Base-by-base conservation (phyloP, 2,113 vertebrate species). In the Vulpes lagopus region DNA sequence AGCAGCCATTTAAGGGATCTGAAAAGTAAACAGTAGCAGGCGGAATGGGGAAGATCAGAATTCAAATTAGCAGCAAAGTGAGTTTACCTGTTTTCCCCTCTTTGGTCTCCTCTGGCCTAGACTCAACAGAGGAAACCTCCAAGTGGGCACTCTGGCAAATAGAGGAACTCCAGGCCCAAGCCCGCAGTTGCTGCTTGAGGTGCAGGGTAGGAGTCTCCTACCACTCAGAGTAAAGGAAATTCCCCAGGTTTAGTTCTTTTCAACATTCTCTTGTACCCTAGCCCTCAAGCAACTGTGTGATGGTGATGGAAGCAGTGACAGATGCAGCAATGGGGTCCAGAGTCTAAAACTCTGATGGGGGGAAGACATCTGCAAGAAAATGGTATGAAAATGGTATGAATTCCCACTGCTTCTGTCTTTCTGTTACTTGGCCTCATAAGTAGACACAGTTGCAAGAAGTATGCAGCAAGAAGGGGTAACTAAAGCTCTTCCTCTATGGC, bases 41-140 rank as follows among this genome's bases (percentile, higher is more conserved):
- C 20, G 64, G 43, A 74, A 0, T 71, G 11, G 14, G 22, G n/a
- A 91, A 96, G 57, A 94, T 62, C 49, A 88, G 32, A 88, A 82
- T 82, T 23, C 23, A 19, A 60, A 96, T 89, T 73, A 89, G 25
- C 32, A 91, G 27, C 59, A 92, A 93, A 93, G 16, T 49, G 55
- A 96, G 43, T 76, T 92, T 73, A 94, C 49, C 2, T 16, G 74
- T 23, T 53, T 74, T 79, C n/a, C 49, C 19, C 35, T 25, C 65
- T 89, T 67, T 53, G 30, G 3, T 62, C 57, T 62, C 22, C 27
- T 38, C 30, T 73, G 38, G 32, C 10, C 69, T 94, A 91, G n/a
- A 92, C 53, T 76, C 82, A 65, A 95, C 27, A 73, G 59, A 3
- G 8, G 27, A 94, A 94, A 87, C 82, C 73, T 95, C 32, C 4